Conservation (phyloP, 2,113 vertebrate species). For the Ondatra zibethicus region DNA sequence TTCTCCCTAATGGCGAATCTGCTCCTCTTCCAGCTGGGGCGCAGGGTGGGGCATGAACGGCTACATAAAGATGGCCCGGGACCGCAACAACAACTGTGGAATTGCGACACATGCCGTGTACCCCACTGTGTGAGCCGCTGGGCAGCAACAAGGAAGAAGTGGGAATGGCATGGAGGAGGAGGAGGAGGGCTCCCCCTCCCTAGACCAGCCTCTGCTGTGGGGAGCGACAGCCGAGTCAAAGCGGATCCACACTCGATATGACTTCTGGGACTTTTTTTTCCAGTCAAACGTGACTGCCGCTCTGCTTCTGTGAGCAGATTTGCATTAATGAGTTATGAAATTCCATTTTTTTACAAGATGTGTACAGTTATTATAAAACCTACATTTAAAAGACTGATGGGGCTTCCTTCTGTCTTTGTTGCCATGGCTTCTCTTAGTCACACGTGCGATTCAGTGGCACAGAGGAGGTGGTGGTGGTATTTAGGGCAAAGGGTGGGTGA, state of each 20-base stretch:
- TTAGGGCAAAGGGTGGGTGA: neutral
- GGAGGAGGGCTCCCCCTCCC: neutral
- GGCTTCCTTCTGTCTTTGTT: neutral
- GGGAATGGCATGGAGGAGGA: neutral
- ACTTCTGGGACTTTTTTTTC: conserved; percentile 78
- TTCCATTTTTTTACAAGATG: neutral
- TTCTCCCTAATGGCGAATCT: neutral
- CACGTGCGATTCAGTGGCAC: neutral
- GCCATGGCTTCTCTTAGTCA: neutral
- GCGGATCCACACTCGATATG: conserved; percentile 71
- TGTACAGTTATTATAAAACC: neutral
- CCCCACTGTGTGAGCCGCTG: conserved; percentile 84
- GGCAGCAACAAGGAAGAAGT: neutral
- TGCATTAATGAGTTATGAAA: neutral
- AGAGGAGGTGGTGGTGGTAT: fast-evolving
- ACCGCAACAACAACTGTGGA: conserved; percentile 91
- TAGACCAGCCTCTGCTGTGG: conserved; percentile 75
- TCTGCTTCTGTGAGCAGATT: neutral
- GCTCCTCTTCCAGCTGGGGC: conserved; percentile 88
- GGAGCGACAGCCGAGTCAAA: conserved; percentile 70
- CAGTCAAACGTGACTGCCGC: neutral
- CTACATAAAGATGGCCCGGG: conserved; percentile 90
- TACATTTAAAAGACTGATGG: neutral
- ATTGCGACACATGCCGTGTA: conserved; percentile 90
- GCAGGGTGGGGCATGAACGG: conserved; percentile 88